Evolutionary conservation across 2,888 invertebrate genomes (phyloP).

Genomic region (Coremacera marginata): DNA sequence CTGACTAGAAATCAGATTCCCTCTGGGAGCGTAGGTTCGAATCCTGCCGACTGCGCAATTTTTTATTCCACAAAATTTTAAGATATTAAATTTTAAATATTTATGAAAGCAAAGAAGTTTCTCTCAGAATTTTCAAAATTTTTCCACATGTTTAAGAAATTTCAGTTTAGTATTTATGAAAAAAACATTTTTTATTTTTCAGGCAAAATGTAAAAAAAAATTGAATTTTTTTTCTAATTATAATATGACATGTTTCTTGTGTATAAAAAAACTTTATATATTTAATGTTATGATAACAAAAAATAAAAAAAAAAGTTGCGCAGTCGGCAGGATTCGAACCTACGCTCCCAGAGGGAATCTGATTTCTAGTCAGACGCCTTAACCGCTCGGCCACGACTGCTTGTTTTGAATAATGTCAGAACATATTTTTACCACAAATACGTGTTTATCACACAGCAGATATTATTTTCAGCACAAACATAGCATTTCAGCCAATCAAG

Average conservation of each 20-base stretch:
- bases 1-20: slow-evolving; percentile 70
- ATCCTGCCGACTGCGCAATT: slow-evolving; percentile 68
- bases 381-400: slow-evolving; percentile 70
- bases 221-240: too few relatives aligned
- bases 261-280: too few relatives aligned
- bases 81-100: too few relatives aligned
- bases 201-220: too few relatives aligned
- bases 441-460: not conserved
- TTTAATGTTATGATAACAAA: too few relatives aligned
- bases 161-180: too few relatives aligned
- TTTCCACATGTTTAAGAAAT: too few relatives aligned
- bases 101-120: too few relatives aligned
- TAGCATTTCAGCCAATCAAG: not conserved
- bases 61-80: slow-evolving; percentile 1
- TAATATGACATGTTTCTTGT: too few relatives aligned
- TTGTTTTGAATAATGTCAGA: not conserved
- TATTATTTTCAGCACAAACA: not conserved
- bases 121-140: too few relatives aligned
- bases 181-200: too few relatives aligned
- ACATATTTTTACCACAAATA: not conserved
- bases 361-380: slow-evolving; percentile 70
- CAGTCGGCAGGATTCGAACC: slow-evolving; percentile 70
- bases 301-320: slow-evolving; percentile 47
- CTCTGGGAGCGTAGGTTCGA: slow-evolving; percentile 70
- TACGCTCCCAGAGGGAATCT: slow-evolving; percentile 70